Evolutionary conservation across 2,113 vertebrate genomes (phyloP), one percentile per base, ranked within the genome.

Genomic region (Scalopus aquaticus): DNA sequence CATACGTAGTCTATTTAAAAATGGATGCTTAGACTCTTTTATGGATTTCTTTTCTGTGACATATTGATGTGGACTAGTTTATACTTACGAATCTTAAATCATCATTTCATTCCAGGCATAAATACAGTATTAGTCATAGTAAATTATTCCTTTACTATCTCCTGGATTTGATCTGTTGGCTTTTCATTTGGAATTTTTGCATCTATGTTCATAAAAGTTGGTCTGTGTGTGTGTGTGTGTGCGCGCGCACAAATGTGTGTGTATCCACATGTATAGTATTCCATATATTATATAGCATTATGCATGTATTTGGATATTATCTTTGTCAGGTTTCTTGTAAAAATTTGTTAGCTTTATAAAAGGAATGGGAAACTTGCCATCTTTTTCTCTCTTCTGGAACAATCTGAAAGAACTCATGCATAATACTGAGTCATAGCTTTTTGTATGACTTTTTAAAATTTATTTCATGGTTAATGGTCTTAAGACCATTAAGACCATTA

Each of bases 131-230:
- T 95, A 93, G 72, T 86, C 74, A 51, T 30, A 32, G 35, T 76
- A 51, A 95, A 13, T 91, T 74, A 56, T 74, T 72, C 37, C 17
- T 93, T 94, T 87, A 85, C 51, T 87, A 93, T 89, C 20, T 87
- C 22, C 37, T 92, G n/a, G 39, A 76, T 90, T 39, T 87, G 42
- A 74, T 77, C 85, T 81, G 73, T 70, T 90, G 22, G 2, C 10
- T 81, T 91, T 93, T 85, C 28, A 62, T 82, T 82, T 92, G 64
- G 9, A n/a, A 81, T 60, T 78, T 95, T 86, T 85, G 2, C 15
- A 58, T 89, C 30, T 82, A 24, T 62, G 35, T 3, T 77, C 16
- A 9, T 86, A 94, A 82, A 85, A 37, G 69, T 73, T 90, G 78
- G 12, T n/a, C 11, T 73, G 26, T 81, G 12, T 93, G 72, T 97